Base-by-base conservation (phyloP, 2,888 invertebrate genomes). In the Nomada goodeniana region DNA sequence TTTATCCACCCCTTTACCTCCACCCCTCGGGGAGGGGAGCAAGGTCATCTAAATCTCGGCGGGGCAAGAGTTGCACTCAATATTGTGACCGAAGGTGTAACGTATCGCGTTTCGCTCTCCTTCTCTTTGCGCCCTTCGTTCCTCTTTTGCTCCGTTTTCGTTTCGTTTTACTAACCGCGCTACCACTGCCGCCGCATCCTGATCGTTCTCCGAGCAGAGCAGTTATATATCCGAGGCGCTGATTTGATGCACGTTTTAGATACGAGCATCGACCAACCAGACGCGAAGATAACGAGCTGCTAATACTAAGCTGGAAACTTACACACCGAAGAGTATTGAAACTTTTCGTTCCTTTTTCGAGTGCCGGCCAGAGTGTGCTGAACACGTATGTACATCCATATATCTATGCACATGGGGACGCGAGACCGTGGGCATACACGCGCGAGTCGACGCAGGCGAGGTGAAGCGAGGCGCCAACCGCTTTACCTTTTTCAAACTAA, bases 21-120 rank as follows among this genome's bases (percentile, higher is more conserved):
- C 80, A 64, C 76, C 80, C 77, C 69, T 65, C 67, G 70, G 60
- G 60, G 23, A 20, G 44, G 67, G 52, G 15, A 42, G 86, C 86
- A 79, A 80, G 91, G 87, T 91, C 91, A 90, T 88, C 89, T 91
- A 91, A 92, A 92, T 92, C 92, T 91, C 90, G 18, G 80, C 87
- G 88, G 82, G 83, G 90, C 88, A 90, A 90, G 50, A 73, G 89
- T 92, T 89, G 89, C 90, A 91, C 92, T 93, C 92, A 91, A 93
- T 93, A 93, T 93, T 92, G 92, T 91, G 92, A 92, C 91, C 91
- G 90, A 91, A 91, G 86, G 86, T 91, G 90, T 90, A 90, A 92
- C 88, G 89, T 90, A 92, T 92, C 90, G 90, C 89, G 83, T 89
- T 90, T 90, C 89, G 73, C 87, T 85, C 88, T 82, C 78, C 70